A percentile compares a stretch with the other conserved stretches of the same genome.
These are phyloP conservation scores for Chydorus sphaericus DNA, from an alignment of 2,888 invertebrate genomes.

Conservation along the genomic window DNA sequence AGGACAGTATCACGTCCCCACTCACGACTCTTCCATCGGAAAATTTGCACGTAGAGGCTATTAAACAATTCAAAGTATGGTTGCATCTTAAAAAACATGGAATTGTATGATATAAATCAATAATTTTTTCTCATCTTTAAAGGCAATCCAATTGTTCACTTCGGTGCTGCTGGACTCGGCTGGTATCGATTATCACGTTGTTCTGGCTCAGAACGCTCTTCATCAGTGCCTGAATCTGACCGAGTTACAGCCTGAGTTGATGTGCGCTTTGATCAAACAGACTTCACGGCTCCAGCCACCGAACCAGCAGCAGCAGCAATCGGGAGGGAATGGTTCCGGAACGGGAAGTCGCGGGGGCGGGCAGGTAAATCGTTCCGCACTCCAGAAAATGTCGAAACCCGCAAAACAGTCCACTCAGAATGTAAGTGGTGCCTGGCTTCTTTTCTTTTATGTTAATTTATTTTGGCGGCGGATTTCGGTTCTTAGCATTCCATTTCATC, in stretches of 20 bases:
- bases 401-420: conserved; percentile 16
- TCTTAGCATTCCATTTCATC: too few species aligned
- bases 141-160: conserved; percentile 92
- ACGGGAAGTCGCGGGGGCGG: conserved; percentile 16
- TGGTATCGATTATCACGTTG: conserved; percentile 94
- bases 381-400: conserved; percentile 19
- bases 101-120: background rate
- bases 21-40: conserved; percentile 82
- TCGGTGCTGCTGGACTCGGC: conserved; percentile 89
- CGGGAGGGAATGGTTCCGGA: conserved; percentile 38
- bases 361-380: conserved; percentile 15
- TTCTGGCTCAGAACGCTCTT: conserved; percentile 87
- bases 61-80: conserved; percentile 81
- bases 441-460: conserved; percentile 17
- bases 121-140: conserved; percentile 24
- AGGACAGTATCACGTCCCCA: conserved; percentile 77
- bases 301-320: background rate
- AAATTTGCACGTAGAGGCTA: conserved; percentile 72
- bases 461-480: conserved; percentile 20
- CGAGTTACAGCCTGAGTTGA: conserved; percentile 85
- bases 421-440: conserved; percentile 13
- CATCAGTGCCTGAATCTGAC: conserved; percentile 78
- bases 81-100: conserved; percentile 3
- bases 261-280: conserved; percentile 80
- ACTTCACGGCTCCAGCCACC: conserved; percentile 49